These are phyloP conservation scores for Oscheius sp. DNA, from an alignment of 2,888 invertebrate species.

Conservation along the genomic window DNA sequence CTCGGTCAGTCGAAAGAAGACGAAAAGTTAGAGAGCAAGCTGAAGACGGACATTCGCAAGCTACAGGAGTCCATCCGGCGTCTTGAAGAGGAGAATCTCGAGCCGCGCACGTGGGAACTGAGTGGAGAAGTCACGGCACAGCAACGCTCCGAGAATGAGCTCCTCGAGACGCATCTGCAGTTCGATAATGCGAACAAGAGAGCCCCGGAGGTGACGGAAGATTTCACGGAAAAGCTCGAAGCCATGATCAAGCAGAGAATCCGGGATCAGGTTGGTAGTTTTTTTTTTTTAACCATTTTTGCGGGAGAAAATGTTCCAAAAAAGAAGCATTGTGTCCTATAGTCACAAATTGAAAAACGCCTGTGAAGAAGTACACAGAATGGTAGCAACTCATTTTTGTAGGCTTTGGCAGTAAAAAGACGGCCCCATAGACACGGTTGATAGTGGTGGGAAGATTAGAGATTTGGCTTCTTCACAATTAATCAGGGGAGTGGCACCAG, in stretches of 20 bases:
- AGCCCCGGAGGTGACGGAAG: slow-evolving; percentile 90
- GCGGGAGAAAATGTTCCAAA: no score
- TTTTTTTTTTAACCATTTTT: background rate
- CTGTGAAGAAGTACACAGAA: no score
- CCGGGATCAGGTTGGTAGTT: slow-evolving; percentile 80
- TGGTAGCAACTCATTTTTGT: no score
- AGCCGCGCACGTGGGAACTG: slow-evolving; percentile 92
- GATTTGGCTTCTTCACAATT: no score
- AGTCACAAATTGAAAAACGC: no score
- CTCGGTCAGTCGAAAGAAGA: slow-evolving; percentile 41
- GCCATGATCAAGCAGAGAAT: slow-evolving; percentile 90
- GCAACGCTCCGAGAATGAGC: slow-evolving; percentile 88
- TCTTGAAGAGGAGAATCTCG: slow-evolving; percentile 77
- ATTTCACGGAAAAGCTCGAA: slow-evolving; percentile 87
- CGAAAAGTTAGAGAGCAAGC: slow-evolving; percentile 28
- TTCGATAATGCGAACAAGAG: slow-evolving; percentile 60
- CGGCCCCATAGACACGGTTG: no score
- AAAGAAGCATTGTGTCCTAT: no score
- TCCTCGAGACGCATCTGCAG: slow-evolving; percentile 86
- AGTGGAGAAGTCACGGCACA: slow-evolving; percentile 87
- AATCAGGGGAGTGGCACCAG: no score
- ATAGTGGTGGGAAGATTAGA: no score
- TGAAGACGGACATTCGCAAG: slow-evolving; percentile 44
- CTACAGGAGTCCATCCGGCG: slow-evolving; percentile 74
- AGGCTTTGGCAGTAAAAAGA: no score